Evolutionary conservation across 2,797 vertebrate species (phyloP), one percentile per base, ranked within the genome.

Genomic region (Siniperca obscura): DNA sequence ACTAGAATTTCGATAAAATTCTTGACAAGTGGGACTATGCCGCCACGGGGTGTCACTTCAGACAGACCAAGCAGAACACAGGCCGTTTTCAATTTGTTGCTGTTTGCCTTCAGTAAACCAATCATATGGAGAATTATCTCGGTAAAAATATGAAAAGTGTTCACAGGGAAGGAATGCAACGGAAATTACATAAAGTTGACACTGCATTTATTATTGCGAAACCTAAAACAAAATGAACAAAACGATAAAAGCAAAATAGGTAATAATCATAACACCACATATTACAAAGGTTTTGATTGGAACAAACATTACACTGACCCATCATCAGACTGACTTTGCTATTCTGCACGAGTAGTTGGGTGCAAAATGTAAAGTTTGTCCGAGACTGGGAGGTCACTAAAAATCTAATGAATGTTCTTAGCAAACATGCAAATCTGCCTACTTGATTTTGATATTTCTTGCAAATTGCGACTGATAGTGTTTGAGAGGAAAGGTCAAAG

Each of bases 41-140:
- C 59, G 44, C 78, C 71, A 81, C 12, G 21, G 56, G 64, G 59
- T 71, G 85, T 86, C 86, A 68, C 70, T 53, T 70, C 65, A 81
- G 48, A 65, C 44, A 42, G 56, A 67, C 40, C 7, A 48, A 59
- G 30, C 36, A 19, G 68, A 78, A 61, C 69, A 19, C 21, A 21
- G 65, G 30, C 21, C 25, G 16, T 52, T 76, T 85, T 82, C 52
- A 76, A 25, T 78, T 48, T 77, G 78, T 56, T 38, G 12, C 55
- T 4, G 30, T 61, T 72, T 56, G 50, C 56, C 59, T 75, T 83
- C 70, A 75, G 50, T 56, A 57, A 74, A 22, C 17, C 55, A 65
- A 34, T 83, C 61, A 60, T 36, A 74, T 36, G 27, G 48, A 38
- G 50, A 72, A 86, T 81, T 56, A 80, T 17, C 46, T 40, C 13